Base-by-base conservation (phyloP, 1,140 invertebrate species). In the Polypedilum vanderplanki region DNA sequence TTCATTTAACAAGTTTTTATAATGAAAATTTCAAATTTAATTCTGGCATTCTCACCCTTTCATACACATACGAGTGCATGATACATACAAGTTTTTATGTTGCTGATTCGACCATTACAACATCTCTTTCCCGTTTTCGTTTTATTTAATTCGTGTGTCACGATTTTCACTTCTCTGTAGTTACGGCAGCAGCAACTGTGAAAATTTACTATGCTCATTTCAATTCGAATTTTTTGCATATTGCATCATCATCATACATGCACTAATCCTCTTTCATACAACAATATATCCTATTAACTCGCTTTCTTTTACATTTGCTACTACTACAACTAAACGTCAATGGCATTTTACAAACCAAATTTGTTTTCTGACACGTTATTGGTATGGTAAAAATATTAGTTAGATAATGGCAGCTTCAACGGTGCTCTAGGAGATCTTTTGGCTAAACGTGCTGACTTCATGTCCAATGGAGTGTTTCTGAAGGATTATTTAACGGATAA, bases 401-500 rank as follows among this genome's bases (percentile, higher is more conserved):
- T 20, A 18, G n/a, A n/a, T 5, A 74, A 76, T n/a, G 75, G 73
- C 9, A 41, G 67, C 4, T 76, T 74, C 22, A 67, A 57, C 57
- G 75, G 75, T n/a, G 73, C 73, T 9, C 41, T 76, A 3, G 75
- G 75, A 15, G 75, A 76, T 76, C 7, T 76, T 33, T 12, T 76
- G 5, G 40, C 64, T 12, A 73, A 57, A n/a, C 70, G 75, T 40
- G 65, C 64, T 10, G 75, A 76, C n/a, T 74, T 76, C 22, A 65
- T 64, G 9, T 33, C 73, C 18, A 74, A 74, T 67, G 70, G 20
- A 41, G 22, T 3, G 15, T 76, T 76, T 41, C 18, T 76, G 5
- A 76, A 76, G 41, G 75, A 76, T 41, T 76, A 76, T 67, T 73
- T 74, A 46, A 76, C 73, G 3, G 17, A 70, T 20, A 41, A 46